phyloP scores from a whole-genome alignment of 2,113 vertebrate species.

The Rhinogobius similis region DNA sequence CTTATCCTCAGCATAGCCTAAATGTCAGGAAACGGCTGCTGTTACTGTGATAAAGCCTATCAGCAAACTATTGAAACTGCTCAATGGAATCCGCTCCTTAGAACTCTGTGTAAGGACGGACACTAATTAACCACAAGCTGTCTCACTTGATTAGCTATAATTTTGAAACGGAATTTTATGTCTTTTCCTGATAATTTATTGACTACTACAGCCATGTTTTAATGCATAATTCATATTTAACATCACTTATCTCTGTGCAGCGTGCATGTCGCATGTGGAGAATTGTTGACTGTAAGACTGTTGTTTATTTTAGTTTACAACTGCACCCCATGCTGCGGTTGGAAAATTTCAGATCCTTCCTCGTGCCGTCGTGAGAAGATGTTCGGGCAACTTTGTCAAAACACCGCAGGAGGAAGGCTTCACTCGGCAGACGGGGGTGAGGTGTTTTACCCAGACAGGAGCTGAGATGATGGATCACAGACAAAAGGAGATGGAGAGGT shows the following conservation, averaged over 20 bases:
- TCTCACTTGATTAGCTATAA: background rate
- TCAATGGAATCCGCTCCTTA: background rate
- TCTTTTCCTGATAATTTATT: background rate
- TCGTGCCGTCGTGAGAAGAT: background rate
- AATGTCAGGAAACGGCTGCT: no score
- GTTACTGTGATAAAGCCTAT: background rate
- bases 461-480: constrained; percentile 41
- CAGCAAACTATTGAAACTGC: background rate
- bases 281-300: constrained; percentile 5
- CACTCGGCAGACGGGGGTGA: constrained; percentile 6
- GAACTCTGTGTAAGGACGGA: background rate
- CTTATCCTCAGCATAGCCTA: no score
- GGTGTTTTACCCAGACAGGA: constrained; percentile 25
- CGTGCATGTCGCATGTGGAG: constrained; percentile 4
- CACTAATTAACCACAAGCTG: background rate
- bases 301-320: constrained; percentile 8
- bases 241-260: constrained; percentile 4
- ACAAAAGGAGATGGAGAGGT: constrained; percentile 34
- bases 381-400: constrained; percentile 23
- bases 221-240: constrained; percentile 13
- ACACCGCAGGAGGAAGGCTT: constrained; percentile 4
- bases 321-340: background rate
- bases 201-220: background rate
- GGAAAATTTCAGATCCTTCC: background rate
- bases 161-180: background rate